phyloP scores from a whole-genome alignment of 2,888 invertebrate species.

The Branchellion lobata region DNA sequence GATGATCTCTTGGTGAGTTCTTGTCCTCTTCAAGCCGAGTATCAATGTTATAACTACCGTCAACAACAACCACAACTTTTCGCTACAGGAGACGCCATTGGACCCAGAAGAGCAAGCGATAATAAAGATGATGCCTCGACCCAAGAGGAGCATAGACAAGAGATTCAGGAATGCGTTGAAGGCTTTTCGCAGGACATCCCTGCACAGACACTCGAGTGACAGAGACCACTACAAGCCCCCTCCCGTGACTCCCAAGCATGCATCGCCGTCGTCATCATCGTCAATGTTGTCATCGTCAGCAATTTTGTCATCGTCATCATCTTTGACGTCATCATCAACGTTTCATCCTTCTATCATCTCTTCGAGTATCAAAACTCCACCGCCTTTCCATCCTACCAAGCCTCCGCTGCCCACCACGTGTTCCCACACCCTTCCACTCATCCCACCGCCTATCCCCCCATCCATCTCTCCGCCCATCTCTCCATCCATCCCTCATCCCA shows the following conservation, averaged over 20 bases:
- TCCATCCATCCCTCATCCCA: too few species aligned
- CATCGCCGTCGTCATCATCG: constrained; percentile 4
- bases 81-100: background rate
- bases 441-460: background rate
- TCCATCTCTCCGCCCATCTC: too few species aligned
- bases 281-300: background rate
- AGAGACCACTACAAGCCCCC: too few species aligned
- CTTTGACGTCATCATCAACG: background rate
- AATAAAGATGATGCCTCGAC: background rate
- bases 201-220: too few species aligned
- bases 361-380: too few species aligned
- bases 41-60: too few species aligned
- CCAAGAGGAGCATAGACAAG: background rate
- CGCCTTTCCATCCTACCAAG: background rate
- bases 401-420: background rate
- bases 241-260: background rate
- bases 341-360: background rate
- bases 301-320: background rate
- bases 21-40: too few species aligned
- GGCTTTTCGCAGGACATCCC: background rate
- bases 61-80: too few species aligned
- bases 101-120: constrained; percentile 6
- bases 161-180: background rate
- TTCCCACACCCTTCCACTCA: background rate
- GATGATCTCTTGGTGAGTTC: too few species aligned